Conservation (phyloP, 1,140 invertebrate species). For the Sesamia nonagrioides region DNA sequence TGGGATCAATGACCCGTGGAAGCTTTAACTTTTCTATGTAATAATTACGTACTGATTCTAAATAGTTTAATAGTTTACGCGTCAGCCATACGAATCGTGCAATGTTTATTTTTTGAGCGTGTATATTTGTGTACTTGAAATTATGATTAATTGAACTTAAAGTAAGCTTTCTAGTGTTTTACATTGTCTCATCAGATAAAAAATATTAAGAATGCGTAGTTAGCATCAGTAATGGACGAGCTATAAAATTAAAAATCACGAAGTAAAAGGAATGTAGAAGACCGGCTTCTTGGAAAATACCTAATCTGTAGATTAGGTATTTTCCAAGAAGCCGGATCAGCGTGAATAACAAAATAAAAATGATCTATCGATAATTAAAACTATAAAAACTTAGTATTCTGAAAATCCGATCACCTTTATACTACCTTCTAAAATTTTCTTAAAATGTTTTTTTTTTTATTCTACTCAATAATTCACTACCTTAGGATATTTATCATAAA, state of each 20-base stretch:
- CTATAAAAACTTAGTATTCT: too few species aligned
- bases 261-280: background rate
- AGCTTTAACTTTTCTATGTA: conserved; percentile 66
- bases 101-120: conserved; percentile 26
- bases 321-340: background rate
- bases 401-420: background rate
- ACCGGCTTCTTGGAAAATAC: background rate
- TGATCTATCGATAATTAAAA: background rate
- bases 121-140: background rate
- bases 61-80: background rate
- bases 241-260: background rate
- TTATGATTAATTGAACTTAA: too few species aligned
- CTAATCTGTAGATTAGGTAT: too few species aligned
- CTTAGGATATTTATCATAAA: conserved; percentile 24
- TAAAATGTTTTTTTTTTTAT: background rate
- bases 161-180: too few species aligned
- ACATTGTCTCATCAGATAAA: too few species aligned
- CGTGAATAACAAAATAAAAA: background rate
- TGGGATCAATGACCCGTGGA: conserved; percentile 57
- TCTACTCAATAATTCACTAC: background rate
- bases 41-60: conserved; percentile 19
- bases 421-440: background rate
- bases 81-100: background rate
- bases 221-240: too few species aligned
- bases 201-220: too few species aligned